Conservation (phyloP, 2,113 vertebrate genomes). For the Mormyrus lacerda region DNA sequence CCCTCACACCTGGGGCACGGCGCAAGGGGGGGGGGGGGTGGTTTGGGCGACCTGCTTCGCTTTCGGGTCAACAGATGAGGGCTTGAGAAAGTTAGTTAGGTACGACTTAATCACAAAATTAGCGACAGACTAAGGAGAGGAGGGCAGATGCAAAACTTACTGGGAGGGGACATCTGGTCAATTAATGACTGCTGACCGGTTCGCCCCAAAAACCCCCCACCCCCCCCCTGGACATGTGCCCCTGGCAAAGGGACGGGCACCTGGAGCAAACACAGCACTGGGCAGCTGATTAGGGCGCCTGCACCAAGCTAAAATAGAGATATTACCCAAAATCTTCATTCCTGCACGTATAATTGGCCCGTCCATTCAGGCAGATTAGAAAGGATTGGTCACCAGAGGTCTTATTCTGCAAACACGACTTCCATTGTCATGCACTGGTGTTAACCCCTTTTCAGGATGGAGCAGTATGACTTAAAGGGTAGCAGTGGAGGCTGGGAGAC, state of each 20-base stretch:
- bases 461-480: constrained; percentile 32
- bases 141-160: background rate
- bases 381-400: constrained; percentile 59
- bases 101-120: constrained; percentile 64
- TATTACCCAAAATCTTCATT: constrained; percentile 33
- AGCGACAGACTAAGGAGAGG: constrained; percentile 24
- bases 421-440: constrained; percentile 51
- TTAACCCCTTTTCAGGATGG: constrained; percentile 35
- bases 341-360: constrained; percentile 54
- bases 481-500: constrained; percentile 33
- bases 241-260: background rate
- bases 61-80: constrained; percentile 28
- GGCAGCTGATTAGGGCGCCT: background rate
- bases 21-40: constrained; percentile 38
- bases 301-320: constrained; percentile 33
- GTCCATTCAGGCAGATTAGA: constrained; percentile 59
- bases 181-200: background rate
- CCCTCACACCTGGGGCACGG: constrained; percentile 52
- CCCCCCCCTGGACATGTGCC: background rate
- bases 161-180: background rate
- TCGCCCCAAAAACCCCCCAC: background rate
- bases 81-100: constrained; percentile 54
- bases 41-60: constrained; percentile 38
- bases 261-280: background rate
- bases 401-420: constrained; percentile 60